Percentiles rank a stretch among this genome's conserved stretches.
Evolutionary conservation across 2,113 vertebrate species (phyloP).

Genomic region (Micromys minutus): DNA sequence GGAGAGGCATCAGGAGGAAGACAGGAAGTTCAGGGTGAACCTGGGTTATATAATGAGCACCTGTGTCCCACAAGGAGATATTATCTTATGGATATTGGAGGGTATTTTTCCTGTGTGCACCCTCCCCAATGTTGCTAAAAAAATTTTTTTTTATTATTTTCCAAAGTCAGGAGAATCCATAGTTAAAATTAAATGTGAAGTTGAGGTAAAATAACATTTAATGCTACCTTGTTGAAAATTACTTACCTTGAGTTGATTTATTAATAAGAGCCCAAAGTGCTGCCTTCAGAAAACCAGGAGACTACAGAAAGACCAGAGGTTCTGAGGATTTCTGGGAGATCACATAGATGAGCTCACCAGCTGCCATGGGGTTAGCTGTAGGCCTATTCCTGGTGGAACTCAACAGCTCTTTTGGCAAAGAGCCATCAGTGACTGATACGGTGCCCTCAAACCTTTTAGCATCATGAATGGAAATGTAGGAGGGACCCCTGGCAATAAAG

Average conservation of each 20-base stretch:
- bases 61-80: background rate
- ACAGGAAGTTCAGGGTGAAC: background rate
- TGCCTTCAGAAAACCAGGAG: background rate
- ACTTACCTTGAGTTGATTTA: constrained; percentile 2
- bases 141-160: constrained; percentile 13
- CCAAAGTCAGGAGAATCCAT: background rate
- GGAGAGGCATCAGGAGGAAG: background rate
- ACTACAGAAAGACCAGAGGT: background rate
- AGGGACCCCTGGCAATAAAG: constrained; percentile 6
- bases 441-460: background rate
- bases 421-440: background rate
- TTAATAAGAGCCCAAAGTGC: constrained; percentile 13
- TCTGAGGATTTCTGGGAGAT: background rate
- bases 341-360: background rate
- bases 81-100: background rate
- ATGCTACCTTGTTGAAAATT: constrained; percentile 2
- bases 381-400: background rate
- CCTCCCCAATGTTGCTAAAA: background rate
- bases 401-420: background rate
- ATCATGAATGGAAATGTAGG: background rate
- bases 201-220: background rate
- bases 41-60: background rate
- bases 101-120: background rate
- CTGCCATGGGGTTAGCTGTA: background rate
- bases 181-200: constrained; percentile 19